Conservation (phyloP, 2,888 invertebrate genomes). For the Chymomyza caudatula region DNA sequence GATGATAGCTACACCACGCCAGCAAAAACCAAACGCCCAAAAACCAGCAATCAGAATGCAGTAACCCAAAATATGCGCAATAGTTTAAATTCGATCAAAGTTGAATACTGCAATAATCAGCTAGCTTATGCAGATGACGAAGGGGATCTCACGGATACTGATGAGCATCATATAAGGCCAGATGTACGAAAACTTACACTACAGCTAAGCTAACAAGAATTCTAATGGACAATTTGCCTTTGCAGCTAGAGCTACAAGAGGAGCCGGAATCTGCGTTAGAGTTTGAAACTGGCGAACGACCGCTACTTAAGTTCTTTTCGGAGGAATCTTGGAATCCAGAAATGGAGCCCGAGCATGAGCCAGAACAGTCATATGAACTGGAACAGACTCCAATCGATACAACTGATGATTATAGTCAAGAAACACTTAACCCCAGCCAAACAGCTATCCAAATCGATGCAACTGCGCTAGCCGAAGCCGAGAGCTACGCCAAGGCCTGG, state of each 20-base stretch:
- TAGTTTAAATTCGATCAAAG: not conserved
- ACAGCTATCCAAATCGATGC: slow-evolving; percentile 33
- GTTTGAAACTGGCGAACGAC: slow-evolving; percentile 29
- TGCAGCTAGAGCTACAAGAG: not conserved
- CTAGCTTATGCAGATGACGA: not conserved
- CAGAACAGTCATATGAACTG: slow-evolving; percentile 36
- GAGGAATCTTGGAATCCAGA: slow-evolving; percentile 42
- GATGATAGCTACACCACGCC: not conserved
- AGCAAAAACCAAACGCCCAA: not conserved
- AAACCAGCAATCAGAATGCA: not conserved
- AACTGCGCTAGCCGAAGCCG: slow-evolving; percentile 52
- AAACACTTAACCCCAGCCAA: slow-evolving; percentile 24
- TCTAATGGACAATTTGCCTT: not conserved
- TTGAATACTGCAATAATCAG: not conserved
- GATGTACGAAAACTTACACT: not conserved
- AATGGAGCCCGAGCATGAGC: slow-evolving; percentile 23
- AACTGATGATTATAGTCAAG: slow-evolving; percentile 27
- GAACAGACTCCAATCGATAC: slow-evolving; percentile 11
- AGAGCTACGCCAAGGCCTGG: slow-evolving; percentile 56
- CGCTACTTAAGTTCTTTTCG: slow-evolving; percentile 47
- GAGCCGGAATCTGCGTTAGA: not conserved
- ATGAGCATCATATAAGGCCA: not conserved
- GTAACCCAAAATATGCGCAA: not conserved
- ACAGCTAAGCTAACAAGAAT: not conserved
- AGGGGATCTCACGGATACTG: not conserved